Base-by-base conservation (phyloP, 2,888 invertebrate species). In the Apoda limacodes region DNA sequence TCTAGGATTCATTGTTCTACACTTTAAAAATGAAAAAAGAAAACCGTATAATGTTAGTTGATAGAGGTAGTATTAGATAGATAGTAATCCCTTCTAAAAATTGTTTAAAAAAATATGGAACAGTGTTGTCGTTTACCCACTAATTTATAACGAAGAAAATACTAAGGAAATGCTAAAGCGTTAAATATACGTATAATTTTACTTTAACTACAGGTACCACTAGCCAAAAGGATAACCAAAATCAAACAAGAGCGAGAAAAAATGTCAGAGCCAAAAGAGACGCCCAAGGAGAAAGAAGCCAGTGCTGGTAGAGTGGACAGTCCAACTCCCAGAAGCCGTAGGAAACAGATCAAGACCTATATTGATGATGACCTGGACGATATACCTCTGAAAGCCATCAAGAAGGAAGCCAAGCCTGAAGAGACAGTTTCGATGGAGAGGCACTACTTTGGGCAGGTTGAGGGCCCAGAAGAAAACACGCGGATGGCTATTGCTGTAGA, bases 361-460 rank as follows among this genome's bases (percentile, higher is more conserved):
- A 48, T 69, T 0, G 48, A 49, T 27, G 71, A 75, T 31, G 76
- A 76, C 17, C 32, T 68, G 13, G 75, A 78, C 27, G 74, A 81
- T 13, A 44, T 74, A 1, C 75, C 75, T 1, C 57, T 75, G 10
- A 74, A 71, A 51, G 59, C 39, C 35, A 76, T 76, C 44, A 75
- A 76, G 58, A 74, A 74, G 44, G 81, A 75, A 28, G 43, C 50
- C 10, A 63, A 64, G 19, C 66, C 72, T 0, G 76, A 75, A 30
- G 65, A 74, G 51, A 67, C 83, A 11, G 78, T 85, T 40, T 83
- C 85, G 1, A 65, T 88, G 48, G 87, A 87, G 57, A 72, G 82
- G 34, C 87, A 83, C 48, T 88, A 87, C 65, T 88, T 87, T 45
- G 88, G 87, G 0, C 83, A 82, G 43, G 53, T 69, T 2, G 72